Conservation (phyloP, 2,888 invertebrate genomes). For the Oxystoma pomonae region DNA sequence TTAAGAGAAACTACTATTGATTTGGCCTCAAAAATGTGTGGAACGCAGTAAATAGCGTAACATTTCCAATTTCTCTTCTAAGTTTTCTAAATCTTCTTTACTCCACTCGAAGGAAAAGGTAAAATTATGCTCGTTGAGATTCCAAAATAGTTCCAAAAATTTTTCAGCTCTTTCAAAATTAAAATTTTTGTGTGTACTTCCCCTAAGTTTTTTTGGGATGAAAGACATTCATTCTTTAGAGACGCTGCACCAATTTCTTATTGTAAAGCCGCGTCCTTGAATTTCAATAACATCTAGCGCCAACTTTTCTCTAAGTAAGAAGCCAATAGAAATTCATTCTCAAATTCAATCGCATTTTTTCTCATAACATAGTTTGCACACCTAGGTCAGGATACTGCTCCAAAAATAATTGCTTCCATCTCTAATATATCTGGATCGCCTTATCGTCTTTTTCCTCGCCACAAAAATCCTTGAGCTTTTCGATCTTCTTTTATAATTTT, state of each 20-base stretch:
- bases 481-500: not conserved
- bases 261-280: not conserved
- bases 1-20: too few relatives aligned
- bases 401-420: not conserved
- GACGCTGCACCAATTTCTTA: not conserved
- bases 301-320: not conserved
- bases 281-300: not conserved
- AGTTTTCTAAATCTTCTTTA: not conserved
- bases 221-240: not conserved
- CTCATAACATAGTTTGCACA: not conserved
- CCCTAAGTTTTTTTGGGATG: not conserved
- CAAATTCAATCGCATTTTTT: not conserved
- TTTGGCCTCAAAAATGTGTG: too few relatives aligned
- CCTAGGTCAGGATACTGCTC: not conserved
- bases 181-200: not conserved
- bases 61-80: not conserved
- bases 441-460: not conserved
- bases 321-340: not conserved
- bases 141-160: not conserved
- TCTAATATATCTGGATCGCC: not conserved
- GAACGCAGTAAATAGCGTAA: too few relatives aligned
- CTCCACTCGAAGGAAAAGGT: not conserved
- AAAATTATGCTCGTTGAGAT: not conserved
- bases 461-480: not conserved
- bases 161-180: not conserved